Conservation (phyloP, 2,113 vertebrate species). For the Lagenorhynchus albirostris region DNA sequence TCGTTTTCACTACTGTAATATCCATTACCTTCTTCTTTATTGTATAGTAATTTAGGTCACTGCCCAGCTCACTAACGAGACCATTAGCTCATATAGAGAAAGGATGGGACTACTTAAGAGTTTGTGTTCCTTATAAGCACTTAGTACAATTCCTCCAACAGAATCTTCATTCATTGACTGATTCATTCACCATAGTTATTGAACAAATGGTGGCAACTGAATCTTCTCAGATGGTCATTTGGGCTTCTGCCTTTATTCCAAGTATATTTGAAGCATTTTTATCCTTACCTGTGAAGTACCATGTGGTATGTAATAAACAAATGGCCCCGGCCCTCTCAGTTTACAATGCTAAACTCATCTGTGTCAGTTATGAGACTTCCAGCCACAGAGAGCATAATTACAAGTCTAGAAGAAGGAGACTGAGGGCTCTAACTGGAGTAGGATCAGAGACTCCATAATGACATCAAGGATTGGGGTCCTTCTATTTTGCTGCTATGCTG, state of each 20-base stretch:
- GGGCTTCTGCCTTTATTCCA: not conserved
- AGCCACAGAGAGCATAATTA: not conserved
- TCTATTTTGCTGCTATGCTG: not conserved
- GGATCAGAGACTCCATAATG: not conserved
- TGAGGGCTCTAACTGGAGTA: not conserved
- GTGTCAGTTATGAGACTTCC: not conserved
- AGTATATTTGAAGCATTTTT: not conserved
- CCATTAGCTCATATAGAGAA: not conserved
- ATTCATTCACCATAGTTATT: not conserved
- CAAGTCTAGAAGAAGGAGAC: not conserved
- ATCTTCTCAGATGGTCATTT: not conserved
- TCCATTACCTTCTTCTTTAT: conserved; percentile 22
- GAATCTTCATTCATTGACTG: not conserved
- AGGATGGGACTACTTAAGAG: not conserved
- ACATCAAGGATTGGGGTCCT: not conserved
- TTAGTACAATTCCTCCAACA: not conserved
- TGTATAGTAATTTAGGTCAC: not conserved
- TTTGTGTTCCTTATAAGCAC: not conserved
- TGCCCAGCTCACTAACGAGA: not conserved
- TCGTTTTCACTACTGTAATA: not conserved
- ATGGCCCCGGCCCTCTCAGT: not conserved
- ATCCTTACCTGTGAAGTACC: not conserved
- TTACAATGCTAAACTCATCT: not conserved
- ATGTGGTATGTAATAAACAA: not conserved
- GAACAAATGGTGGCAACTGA: not conserved